phyloP scores from a whole-genome alignment of 2,888 invertebrate genomes.

The Noctua comes region DNA sequence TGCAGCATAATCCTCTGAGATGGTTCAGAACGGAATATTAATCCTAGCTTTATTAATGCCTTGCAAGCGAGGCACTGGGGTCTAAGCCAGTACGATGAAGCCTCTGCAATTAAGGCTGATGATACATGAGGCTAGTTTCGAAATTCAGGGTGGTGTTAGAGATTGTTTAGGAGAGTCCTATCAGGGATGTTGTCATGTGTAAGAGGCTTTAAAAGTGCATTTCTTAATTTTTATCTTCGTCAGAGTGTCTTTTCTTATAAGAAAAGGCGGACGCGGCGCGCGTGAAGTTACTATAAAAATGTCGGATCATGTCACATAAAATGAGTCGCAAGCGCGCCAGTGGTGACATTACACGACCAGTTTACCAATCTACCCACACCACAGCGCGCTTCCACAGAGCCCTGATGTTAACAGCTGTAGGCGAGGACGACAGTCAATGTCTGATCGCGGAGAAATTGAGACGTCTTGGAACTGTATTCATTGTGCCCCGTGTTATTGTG shows the following conservation, averaged over 20 bases:
- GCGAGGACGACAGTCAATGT: too few relatives aligned
- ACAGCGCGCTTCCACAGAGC: too few relatives aligned
- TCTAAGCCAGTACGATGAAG: conserved; percentile 56
- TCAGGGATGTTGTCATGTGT: neutral
- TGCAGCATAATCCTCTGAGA: conserved; percentile 63
- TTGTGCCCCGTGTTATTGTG: too few relatives aligned
- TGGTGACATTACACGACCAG: too few relatives aligned
- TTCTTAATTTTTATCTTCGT: neutral
- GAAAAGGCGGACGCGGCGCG: too few relatives aligned
- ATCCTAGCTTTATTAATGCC: conserved; percentile 64
- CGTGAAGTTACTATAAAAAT: too few relatives aligned
- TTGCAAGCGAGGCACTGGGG: conserved; percentile 51
- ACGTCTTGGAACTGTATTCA: too few relatives aligned
- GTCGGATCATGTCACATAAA: too few relatives aligned
- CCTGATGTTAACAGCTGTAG: too few relatives aligned
- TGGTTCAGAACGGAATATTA: conserved; percentile 64
- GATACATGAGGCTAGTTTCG: conserved; percentile 28
- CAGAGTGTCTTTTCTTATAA: neutral
- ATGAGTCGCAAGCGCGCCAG: too few relatives aligned
- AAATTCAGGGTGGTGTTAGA: neutral
- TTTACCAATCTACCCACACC: too few relatives aligned
- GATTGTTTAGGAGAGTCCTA: neutral
- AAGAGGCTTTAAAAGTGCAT: neutral
- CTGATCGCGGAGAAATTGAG: too few relatives aligned
- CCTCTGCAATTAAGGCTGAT: conserved; percentile 55